phyloP scores from a whole-genome alignment of 2,113 vertebrate genomes.

The Diphyllodes magnificus region DNA sequence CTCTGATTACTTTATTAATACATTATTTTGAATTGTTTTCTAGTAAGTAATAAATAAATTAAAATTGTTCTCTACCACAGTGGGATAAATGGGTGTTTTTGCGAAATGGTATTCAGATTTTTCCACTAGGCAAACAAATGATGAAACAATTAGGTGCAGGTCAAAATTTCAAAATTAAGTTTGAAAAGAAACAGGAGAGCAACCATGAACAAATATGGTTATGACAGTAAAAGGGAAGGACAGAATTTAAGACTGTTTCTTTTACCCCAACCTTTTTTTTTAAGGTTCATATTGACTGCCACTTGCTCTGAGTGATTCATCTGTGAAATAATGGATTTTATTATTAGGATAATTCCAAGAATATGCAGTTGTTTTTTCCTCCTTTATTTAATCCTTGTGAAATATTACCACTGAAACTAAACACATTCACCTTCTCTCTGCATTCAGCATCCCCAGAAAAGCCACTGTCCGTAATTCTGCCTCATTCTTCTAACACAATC shows the following conservation, averaged over 20 bases:
- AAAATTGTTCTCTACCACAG: not conserved
- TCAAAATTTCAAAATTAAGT: not conserved
- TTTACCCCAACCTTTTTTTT: not conserved
- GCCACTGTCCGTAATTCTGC: not conserved
- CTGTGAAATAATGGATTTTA: not conserved
- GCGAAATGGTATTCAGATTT: not conserved
- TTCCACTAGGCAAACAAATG: not conserved
- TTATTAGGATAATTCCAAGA: not conserved
- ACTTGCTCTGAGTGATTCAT: not conserved
- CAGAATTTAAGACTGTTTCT: not conserved
- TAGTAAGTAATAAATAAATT: not conserved
- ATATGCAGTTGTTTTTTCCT: not conserved
- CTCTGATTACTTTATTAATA: not conserved
- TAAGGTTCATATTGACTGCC: not conserved
- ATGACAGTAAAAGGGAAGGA: not conserved
- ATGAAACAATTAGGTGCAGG: fast-evolving
- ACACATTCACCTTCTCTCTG: not conserved
- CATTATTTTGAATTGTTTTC: not conserved
- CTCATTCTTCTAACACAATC: not conserved
- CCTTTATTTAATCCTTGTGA: not conserved
- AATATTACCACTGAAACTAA: not conserved
- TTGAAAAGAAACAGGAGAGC: not conserved
- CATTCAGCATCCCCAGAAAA: not conserved
- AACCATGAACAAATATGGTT: not conserved
- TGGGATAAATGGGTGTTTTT: not conserved